These are phyloP conservation scores for Nemotelus pantherinus DNA, from an alignment of 2,888 invertebrate genomes.

Conservation along the genomic window DNA sequence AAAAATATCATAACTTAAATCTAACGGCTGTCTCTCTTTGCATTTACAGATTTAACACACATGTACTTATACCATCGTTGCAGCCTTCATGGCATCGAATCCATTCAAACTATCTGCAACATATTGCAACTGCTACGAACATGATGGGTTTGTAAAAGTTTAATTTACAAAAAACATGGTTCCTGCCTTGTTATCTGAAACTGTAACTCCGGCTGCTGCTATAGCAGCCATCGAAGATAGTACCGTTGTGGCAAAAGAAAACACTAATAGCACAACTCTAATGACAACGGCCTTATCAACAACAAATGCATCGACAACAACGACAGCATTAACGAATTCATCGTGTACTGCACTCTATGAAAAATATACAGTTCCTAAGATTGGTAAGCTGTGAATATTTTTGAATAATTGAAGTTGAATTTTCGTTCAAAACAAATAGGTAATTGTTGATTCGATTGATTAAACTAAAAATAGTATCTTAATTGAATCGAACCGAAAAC, in stretches of 20 bases:
- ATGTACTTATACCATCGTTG: too few relatives aligned
- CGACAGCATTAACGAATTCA: slow-evolving; percentile 15
- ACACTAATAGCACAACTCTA: slow-evolving; percentile 2
- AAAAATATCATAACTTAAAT: too few relatives aligned
- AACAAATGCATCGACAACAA: slow-evolving; percentile 16
- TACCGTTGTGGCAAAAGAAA: background rate
- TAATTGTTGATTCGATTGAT: too few relatives aligned
- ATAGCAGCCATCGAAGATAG: slow-evolving; percentile 17
- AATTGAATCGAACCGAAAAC: too few relatives aligned
- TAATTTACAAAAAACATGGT: slow-evolving; percentile 1
- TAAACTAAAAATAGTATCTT: too few relatives aligned
- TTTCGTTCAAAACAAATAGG: too few relatives aligned
- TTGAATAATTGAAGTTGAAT: too few relatives aligned
- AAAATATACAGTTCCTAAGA: slow-evolving; percentile 39
- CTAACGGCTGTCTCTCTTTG: too few relatives aligned
- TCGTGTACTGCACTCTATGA: slow-evolving; percentile 33
- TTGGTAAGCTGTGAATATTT: slow-evolving; percentile 13
- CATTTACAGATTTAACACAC: too few relatives aligned
- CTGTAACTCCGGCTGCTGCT: slow-evolving; percentile 8
- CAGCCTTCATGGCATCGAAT: too few relatives aligned
- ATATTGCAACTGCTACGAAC: background rate
- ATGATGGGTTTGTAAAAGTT: background rate
- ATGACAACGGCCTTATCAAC: slow-evolving; percentile 10
- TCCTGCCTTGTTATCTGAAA: slow-evolving; percentile 28
- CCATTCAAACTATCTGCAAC: too few relatives aligned